Evolutionary conservation across 2,888 invertebrate genomes (phyloP), one percentile per base, ranked within the genome.

Genomic region (Lymantria monacha): DNA sequence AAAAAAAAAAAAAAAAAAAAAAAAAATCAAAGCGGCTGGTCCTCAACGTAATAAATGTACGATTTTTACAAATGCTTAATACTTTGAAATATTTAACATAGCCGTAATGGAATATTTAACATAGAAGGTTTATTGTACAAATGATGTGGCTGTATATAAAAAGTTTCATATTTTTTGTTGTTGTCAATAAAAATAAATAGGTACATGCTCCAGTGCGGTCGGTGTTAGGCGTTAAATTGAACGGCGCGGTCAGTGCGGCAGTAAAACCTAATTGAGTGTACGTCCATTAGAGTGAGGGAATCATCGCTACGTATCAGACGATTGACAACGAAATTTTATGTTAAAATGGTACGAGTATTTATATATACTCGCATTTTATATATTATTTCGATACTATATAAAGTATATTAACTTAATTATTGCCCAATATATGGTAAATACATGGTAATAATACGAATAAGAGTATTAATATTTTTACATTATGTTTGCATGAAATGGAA

Each of bases 241-340:
- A 86, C 85, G 81, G 77, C 83, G 74, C 41, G 41, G 41, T 9
- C 41, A 41, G 79, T 67, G 75, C 69, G 76, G 83, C 81, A 77
- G 85, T 88, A 85, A 87, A 87, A 85, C 76, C 81, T 88, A 87
- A 88, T 88, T 88, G 88, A 85, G 85, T 87, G 87, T 85, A 81
- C 81, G 83, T 71, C 85, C 85, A 86, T 88, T 87, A 85, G 73
- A 77, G 66, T 59, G 44, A 55, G 51, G 54, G 61, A 64, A 64
- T 66, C 59, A 64, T 65, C 56, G 58, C 60, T 53, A 49, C 40
- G 63, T 57, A 66, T 61, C 55, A 64, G 51, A 54, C 65, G 57
- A 66, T 67, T 67, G 65, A 63, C 67, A 67, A 66, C 66, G 61
- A 64, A 53, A 61, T 65, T 64, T 63, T 64, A 57, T 49, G 30